phyloP scores from a whole-genome alignment of 92 coral and sea anemone species.

The Metridium senile region DNA sequence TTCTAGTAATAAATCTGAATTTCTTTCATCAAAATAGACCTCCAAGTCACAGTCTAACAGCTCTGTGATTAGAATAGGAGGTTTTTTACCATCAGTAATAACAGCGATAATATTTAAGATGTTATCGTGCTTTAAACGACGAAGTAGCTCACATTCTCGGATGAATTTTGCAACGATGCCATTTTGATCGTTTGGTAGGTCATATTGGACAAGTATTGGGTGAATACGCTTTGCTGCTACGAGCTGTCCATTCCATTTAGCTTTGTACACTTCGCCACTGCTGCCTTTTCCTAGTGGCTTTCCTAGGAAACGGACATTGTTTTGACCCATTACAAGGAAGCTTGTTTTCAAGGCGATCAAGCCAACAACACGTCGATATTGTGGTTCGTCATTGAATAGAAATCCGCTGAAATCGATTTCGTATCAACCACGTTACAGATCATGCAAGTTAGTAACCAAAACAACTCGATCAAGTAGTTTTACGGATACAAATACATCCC shows the following conservation, averaged over 20 bases:
- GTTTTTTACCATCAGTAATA: slow-evolving; percentile 21
- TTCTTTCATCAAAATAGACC: slow-evolving; percentile 11
- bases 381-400: too few relatives aligned
- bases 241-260: slow-evolving; percentile 53
- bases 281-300: slow-evolving; percentile 42
- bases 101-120: slow-evolving; percentile 33
- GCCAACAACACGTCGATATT: too few relatives aligned
- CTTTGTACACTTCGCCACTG: slow-evolving; percentile 56
- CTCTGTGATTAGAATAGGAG: slow-evolving; percentile 55
- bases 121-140: slow-evolving; percentile 47
- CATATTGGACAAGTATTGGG: slow-evolving; percentile 24
- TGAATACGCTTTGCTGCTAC: slow-evolving; percentile 63
- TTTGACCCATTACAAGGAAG: slow-evolving; percentile 43
- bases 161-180: slow-evolving; percentile 29
- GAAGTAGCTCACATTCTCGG: slow-evolving; percentile 37
- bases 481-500: too few relatives aligned
- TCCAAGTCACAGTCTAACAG: slow-evolving; percentile 49
- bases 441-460: too few relatives aligned
- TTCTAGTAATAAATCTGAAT: slow-evolving; percentile 19
- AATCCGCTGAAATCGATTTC: too few relatives aligned
- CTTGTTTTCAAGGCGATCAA: too few relatives aligned
- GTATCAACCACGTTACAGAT: too few relatives aligned
- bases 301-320: slow-evolving; percentile 37
- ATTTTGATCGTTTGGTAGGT: background rate
- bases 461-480: too few relatives aligned